Conservation (phyloP, 2,113 vertebrate species). For the Gymnocephalus cernua region DNA sequence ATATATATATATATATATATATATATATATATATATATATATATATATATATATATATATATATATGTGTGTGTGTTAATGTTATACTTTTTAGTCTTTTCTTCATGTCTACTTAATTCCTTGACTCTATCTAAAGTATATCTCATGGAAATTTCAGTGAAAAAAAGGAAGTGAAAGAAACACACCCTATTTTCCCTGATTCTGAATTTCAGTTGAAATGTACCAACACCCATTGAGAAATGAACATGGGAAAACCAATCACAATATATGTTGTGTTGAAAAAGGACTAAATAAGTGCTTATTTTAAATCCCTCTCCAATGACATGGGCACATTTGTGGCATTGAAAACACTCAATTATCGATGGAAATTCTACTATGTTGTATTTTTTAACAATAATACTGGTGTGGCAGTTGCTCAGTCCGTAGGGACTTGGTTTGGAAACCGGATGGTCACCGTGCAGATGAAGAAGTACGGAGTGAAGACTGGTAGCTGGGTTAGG, state of each 20-base stretch:
- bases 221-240: neutral
- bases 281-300: neutral
- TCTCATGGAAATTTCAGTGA: neutral
- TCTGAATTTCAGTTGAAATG: neutral
- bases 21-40: too few relatives aligned
- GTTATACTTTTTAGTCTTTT: neutral
- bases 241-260: neutral
- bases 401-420: too few relatives aligned
- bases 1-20: too few relatives aligned
- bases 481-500: too few relatives aligned
- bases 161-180: conserved; percentile 23
- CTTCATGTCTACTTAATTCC: neutral
- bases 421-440: too few relatives aligned
- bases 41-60: too few relatives aligned
- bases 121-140: neutral
- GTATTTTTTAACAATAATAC: neutral
- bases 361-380: neutral
- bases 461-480: too few relatives aligned
- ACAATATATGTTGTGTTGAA: neutral
- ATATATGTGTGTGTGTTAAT: neutral
- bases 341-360: too few relatives aligned
- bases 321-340: neutral
- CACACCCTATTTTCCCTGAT: neutral
- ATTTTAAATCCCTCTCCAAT: neutral
- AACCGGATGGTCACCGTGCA: too few relatives aligned